phyloP scores from a whole-genome alignment of 2,888 invertebrate genomes.

The Cerceris rybyensis region DNA sequence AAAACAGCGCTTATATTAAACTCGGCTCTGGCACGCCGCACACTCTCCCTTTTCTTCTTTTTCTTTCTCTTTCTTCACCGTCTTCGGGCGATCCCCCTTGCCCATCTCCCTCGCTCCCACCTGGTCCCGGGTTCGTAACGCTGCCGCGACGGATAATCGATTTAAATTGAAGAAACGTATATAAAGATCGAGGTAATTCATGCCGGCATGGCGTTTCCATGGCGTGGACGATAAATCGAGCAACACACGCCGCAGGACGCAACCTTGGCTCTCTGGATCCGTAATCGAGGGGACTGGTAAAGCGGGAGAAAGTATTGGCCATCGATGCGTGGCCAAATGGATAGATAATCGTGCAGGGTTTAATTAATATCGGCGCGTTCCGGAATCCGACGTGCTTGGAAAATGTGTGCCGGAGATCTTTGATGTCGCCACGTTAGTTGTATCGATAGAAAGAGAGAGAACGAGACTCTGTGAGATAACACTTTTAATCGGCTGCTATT shows the following conservation, averaged over 20 bases:
- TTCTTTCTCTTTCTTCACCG: slow-evolving; percentile 29
- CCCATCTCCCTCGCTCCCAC: not conserved
- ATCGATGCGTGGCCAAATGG: slow-evolving; percentile 33
- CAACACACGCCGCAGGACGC: slow-evolving; percentile 33
- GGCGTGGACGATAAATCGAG: slow-evolving; percentile 53
- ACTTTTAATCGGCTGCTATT: slow-evolving; percentile 27
- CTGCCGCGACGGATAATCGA: slow-evolving; percentile 53
- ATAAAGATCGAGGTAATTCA: slow-evolving; percentile 63
- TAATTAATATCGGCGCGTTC: slow-evolving; percentile 55
- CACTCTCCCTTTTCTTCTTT: slow-evolving; percentile 51
- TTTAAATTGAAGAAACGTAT: slow-evolving; percentile 63
- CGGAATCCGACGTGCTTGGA: slow-evolving; percentile 27
- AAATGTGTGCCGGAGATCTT: slow-evolving; percentile 27
- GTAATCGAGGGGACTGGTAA: not conserved
- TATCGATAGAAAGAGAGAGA: slow-evolving; percentile 3
- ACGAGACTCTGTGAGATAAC: slow-evolving; percentile 22
- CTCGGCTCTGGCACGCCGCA: slow-evolving; percentile 65
- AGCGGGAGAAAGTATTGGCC: slow-evolving; percentile 21
- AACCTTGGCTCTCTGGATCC: slow-evolving; percentile 42
- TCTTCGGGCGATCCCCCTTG: slow-evolving; percentile 15
- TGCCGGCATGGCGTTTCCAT: slow-evolving; percentile 36
- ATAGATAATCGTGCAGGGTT: slow-evolving; percentile 54
- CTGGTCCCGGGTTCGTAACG: slow-evolving; percentile 21
- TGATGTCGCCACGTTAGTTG: slow-evolving; percentile 31
- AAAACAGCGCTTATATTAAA: slow-evolving; percentile 71